Conservation (phyloP, 2,113 vertebrate genomes). For the Microcebus murinus region DNA sequence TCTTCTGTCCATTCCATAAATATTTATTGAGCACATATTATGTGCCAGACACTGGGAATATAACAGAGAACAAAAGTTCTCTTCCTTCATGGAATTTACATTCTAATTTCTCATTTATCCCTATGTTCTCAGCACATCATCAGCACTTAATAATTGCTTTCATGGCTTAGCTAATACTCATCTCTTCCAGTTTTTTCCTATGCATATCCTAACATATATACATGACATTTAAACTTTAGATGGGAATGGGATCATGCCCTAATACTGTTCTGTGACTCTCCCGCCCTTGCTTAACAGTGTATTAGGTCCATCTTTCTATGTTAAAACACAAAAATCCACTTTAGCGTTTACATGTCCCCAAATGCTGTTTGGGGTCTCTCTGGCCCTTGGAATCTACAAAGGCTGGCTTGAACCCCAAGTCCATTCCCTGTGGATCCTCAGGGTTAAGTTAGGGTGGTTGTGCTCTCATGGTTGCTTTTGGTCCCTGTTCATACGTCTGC, state of each 20-base stretch:
- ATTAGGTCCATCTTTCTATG: not conserved
- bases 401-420: too few relatives aligned
- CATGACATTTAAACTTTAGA: not conserved
- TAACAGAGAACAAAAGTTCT: not conserved
- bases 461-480: not conserved
- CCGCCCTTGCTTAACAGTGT: not conserved
- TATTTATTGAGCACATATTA: not conserved
- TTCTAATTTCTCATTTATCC: slow-evolving; percentile 17
- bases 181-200: not conserved
- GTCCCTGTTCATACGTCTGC: not conserved
- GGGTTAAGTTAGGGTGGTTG: not conserved
- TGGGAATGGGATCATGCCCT: not conserved
- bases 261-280: not conserved
- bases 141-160: not conserved
- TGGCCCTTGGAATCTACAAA: not conserved
- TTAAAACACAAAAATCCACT: not conserved
- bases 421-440: not conserved
- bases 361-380: not conserved
- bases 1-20: not conserved
- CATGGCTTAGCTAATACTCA: not conserved
- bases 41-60: not conserved
- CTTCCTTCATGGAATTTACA: not conserved
- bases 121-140: not conserved
- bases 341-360: not conserved
- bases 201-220: not conserved